Evolutionary conservation across 2,888 invertebrate genomes (phyloP).

Genomic region (Rhyacophila evoluta): DNA sequence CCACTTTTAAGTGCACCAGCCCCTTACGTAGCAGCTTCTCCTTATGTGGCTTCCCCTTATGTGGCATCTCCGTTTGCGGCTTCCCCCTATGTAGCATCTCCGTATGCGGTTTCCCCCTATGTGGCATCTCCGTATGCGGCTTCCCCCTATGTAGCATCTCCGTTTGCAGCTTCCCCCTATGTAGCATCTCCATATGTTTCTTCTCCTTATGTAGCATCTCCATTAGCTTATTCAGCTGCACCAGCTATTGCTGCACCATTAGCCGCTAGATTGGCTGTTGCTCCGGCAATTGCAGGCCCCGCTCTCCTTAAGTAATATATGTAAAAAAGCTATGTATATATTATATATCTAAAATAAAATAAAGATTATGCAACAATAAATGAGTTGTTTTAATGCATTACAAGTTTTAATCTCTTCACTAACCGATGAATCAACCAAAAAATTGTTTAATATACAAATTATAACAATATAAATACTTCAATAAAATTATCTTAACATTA

Average conservation of each 20-base stretch:
- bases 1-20: slow-evolving; percentile 56
- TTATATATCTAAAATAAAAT: background rate
- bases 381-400: too few relatives aligned
- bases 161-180: slow-evolving; percentile 3
- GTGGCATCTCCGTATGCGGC: slow-evolving; percentile 58
- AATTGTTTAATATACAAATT: too few relatives aligned
- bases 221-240: slow-evolving; percentile 55
- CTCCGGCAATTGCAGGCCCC: slow-evolving; percentile 21
- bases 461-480: too few relatives aligned
- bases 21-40: slow-evolving; percentile 60
- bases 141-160: slow-evolving; percentile 54
- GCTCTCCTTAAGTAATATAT: background rate
- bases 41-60: slow-evolving; percentile 56
- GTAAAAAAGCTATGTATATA: background rate
- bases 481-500: too few relatives aligned
- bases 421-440: too few relatives aligned
- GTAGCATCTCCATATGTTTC: slow-evolving; percentile 33
- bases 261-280: slow-evolving; percentile 57
- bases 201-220: slow-evolving; percentile 54
- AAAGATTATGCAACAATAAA: background rate
- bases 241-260: slow-evolving; percentile 54
- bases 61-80: slow-evolving; percentile 52
- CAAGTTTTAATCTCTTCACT: too few relatives aligned
- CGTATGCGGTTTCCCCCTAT: slow-evolving; percentile 51
- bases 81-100: slow-evolving; percentile 57